These are phyloP conservation scores for Corvus hawaiiensis DNA, from an alignment of 2,113 vertebrate species.

Conservation along the genomic window DNA sequence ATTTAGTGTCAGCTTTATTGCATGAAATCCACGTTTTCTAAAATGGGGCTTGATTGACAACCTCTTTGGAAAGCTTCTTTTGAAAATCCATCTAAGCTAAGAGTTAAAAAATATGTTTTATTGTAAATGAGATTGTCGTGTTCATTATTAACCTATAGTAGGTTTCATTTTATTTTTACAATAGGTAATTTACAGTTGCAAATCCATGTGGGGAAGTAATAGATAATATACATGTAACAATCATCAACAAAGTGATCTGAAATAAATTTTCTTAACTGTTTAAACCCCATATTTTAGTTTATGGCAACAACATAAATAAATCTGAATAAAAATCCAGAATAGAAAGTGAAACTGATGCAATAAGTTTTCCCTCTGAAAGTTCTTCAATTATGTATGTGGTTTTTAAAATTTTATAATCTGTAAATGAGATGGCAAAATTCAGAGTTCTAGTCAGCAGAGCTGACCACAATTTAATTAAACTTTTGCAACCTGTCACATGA, in stretches of 20 bases:
- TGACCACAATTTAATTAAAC: neutral
- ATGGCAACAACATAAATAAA: neutral
- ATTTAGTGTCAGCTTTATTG: neutral
- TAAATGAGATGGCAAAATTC: neutral
- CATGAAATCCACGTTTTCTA: neutral
- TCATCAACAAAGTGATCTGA: neutral
- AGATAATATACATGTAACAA: neutral
- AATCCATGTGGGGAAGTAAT: neutral
- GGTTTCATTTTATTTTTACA: neutral
- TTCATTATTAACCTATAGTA: neutral
- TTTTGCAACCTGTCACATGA: neutral
- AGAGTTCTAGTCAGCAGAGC: neutral
- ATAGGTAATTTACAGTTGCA: neutral
- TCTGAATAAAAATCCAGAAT: neutral
- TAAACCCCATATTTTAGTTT: neutral
- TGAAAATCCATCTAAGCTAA: neutral
- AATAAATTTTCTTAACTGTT: neutral
- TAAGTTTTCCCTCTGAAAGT: neutral
- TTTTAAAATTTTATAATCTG: neutral
- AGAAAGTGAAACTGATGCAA: neutral
- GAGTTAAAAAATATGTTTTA: neutral
- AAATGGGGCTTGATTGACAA: neutral
- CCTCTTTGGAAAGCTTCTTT: neutral
- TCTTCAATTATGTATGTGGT: fast-evolving
- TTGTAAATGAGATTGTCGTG: neutral